phyloP scores from a whole-genome alignment of 2,113 vertebrate species.

The Ancistrus triradiatus region DNA sequence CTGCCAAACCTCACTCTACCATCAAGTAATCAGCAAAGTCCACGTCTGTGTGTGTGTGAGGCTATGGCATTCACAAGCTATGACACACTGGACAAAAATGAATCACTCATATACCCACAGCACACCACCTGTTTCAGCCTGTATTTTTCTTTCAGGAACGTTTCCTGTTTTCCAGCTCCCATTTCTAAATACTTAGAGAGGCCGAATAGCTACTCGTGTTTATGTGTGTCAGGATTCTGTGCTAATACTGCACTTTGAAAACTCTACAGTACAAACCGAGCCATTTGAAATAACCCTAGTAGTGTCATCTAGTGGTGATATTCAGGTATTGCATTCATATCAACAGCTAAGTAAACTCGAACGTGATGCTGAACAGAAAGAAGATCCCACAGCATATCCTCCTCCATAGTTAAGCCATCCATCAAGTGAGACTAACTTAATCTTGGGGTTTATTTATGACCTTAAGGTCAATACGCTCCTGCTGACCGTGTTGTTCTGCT shows the following conservation, averaged over 20 bases:
- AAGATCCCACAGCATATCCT: constrained; percentile 36
- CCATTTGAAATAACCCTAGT: background rate
- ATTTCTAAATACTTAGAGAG: constrained; percentile 15
- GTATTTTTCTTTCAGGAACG: background rate
- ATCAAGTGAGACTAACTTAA: constrained; percentile 14
- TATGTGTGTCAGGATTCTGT: background rate
- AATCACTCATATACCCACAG: constrained; percentile 37
- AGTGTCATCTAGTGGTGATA: constrained; percentile 53
- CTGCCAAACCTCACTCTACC: constrained; percentile 28
- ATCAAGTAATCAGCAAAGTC: constrained; percentile 15
- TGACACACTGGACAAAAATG: constrained; percentile 54
- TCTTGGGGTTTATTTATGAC: constrained; percentile 52
- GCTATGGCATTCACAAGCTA: constrained; percentile 13
- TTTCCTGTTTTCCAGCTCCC: constrained; percentile 21
- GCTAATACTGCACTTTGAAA: too few relatives aligned
- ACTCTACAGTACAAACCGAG: too few relatives aligned
- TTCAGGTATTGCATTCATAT: background rate
- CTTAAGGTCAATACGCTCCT: constrained; percentile 50
- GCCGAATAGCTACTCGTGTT: background rate
- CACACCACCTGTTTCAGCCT: constrained; percentile 49
- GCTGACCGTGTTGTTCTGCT: constrained; percentile 48
- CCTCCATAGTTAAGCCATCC: constrained; percentile 10
- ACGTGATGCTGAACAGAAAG: too few relatives aligned
- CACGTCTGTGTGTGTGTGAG: constrained; percentile 23
- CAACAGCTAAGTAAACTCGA: too few relatives aligned